These are phyloP conservation scores for Myiothlypis coronata DNA, from an alignment of 2,797 vertebrate genomes.

Conservation along the genomic window DNA sequence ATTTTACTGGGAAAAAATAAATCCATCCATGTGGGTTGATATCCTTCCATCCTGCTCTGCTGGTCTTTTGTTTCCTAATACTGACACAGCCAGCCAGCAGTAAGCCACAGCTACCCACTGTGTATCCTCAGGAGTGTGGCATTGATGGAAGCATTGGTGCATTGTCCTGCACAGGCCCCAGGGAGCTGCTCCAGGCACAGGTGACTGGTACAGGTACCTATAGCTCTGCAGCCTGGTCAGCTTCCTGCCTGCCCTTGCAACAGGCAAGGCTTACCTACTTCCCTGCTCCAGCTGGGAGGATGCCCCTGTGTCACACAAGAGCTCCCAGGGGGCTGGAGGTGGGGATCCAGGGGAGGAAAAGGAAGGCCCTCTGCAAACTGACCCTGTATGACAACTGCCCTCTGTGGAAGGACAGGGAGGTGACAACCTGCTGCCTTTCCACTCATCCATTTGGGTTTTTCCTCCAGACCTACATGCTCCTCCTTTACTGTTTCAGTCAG, in stretches of 20 bases:
- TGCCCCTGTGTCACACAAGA: neutral
- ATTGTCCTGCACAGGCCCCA: neutral
- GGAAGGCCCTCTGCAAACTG: neutral
- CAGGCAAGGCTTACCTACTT: accelerated
- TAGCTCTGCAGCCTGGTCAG: neutral
- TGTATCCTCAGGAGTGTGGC: accelerated
- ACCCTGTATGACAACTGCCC: neutral
- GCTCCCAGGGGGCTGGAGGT: neutral
- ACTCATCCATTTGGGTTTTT: neutral
- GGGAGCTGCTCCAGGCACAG: neutral
- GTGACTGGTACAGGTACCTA: neutral
- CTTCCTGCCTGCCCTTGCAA: neutral
- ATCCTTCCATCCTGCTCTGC: neutral
- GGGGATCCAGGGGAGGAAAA: neutral
- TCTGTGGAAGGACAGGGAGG: neutral
- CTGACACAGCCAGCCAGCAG: neutral
- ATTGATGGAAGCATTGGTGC: neutral
- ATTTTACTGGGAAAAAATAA: accelerated
- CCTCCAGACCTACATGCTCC: neutral
- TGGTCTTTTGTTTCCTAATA: neutral
- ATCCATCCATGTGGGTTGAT: neutral
- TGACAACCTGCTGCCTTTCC: neutral
- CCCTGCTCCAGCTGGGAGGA: neutral
- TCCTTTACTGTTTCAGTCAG: neutral
- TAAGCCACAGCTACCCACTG: accelerated